phyloP scores from a whole-genome alignment of 2,888 invertebrate species.

The Girardia tigrina region DNA sequence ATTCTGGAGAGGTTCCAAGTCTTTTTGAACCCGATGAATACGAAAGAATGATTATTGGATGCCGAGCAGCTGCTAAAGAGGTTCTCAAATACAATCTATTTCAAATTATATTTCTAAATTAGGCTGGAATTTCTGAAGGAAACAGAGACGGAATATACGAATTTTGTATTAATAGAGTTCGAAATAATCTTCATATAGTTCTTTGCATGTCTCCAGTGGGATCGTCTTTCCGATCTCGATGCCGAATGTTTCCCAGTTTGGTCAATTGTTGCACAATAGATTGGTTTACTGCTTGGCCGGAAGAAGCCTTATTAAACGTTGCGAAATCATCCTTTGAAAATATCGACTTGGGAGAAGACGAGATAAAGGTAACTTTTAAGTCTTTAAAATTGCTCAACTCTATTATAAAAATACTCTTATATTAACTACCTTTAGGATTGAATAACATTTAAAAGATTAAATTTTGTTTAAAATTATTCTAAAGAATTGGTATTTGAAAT shows the following conservation, averaged over 20 bases:
- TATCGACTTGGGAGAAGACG: conserved; percentile 53
- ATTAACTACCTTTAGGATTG: too few species aligned
- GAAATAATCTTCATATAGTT: conserved; percentile 65
- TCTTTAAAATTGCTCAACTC: neutral
- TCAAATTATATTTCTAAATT: neutral
- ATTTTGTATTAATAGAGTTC: conserved; percentile 68
- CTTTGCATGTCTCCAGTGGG: conserved; percentile 81
- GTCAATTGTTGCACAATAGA: conserved; percentile 52
- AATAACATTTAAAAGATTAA: too few species aligned
- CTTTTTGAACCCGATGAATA: conserved; percentile 66
- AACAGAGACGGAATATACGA: conserved; percentile 67
- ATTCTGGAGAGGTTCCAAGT: conserved; percentile 80
- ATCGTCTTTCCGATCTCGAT: conserved; percentile 63
- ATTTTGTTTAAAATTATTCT: too few species aligned
- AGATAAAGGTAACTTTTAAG: conserved; percentile 48
- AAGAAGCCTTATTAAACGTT: conserved; percentile 67
- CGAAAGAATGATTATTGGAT: conserved; percentile 66
- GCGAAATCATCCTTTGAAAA: conserved; percentile 61
- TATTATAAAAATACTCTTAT: too few species aligned
- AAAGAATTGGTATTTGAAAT: too few species aligned
- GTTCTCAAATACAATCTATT: neutral
- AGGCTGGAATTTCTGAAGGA: conserved; percentile 57
- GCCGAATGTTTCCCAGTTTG: conserved; percentile 51
- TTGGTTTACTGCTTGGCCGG: conserved; percentile 66
- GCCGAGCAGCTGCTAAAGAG: conserved; percentile 61